Base-by-base conservation (phyloP, 2,888 invertebrate species). In the Azorinus chamasolen region DNA sequence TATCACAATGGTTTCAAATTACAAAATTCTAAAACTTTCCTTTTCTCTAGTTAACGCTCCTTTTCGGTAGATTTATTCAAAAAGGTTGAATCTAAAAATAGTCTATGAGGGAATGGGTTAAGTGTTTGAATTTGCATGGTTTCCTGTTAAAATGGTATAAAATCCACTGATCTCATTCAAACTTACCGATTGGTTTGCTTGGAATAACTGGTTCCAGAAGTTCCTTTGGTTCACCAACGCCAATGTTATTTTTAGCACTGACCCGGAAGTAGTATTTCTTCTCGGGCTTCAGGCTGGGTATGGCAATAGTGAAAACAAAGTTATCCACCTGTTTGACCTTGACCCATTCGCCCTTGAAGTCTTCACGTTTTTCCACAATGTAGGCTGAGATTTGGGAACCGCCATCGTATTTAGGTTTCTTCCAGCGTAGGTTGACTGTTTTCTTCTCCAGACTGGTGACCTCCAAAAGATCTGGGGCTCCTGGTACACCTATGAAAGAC, bases 181-280 rank as follows among this genome's bases (percentile, higher is more conserved):
- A 95, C 97, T 95, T 94, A 98, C 98, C 97, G 89, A 82, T 79
- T 53, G 87, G 87, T 79, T 84, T 89, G 68, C 88, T 83, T 32
- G 90, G 88, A 22, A 87, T 74, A 43, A 91, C 84, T 16, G 89
- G 78, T 14, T 86, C 78, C 61, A 77, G 80, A 32, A 89, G 73
- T 66, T 88, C 85, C 46, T 78, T 83, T 55, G 90, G 88, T 58
- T 83, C 76, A 27, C 89, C 85, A 54, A 83, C 65, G 22, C 91
- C 91, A 48, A 85, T 84, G 48, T 82, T 83, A 73, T 93, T 93
- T 78, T 89, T 90, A 27, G 93, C 92, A 37, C 86, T 83, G 25
- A 93, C 89, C 55, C 92, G 77, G 88, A 93, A 93, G 80, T 86
- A 86, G 68, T 92, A 92, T 53, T 92, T 86, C 37, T 86, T 84